Evolutionary conservation across 2,113 vertebrate genomes (phyloP).

Genomic region (Pogona vitticeps): DNA sequence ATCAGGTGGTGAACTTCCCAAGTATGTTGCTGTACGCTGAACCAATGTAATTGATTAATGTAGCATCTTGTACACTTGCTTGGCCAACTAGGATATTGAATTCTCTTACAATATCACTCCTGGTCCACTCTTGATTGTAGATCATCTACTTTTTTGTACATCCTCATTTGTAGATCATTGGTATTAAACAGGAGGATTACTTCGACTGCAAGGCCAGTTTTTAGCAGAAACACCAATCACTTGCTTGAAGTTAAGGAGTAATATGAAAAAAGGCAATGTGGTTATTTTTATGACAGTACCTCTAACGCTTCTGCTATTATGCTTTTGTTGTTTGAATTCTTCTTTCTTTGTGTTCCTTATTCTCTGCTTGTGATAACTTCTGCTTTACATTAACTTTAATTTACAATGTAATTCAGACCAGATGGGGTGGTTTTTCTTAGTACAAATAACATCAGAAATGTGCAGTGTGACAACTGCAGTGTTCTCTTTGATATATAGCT

Average conservation of each 20-base stretch:
- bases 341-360: not conserved
- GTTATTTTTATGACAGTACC: conserved; percentile 40
- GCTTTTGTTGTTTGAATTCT: conserved; percentile 36
- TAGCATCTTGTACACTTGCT: conserved; percentile 46
- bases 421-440: not conserved
- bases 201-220: conserved; percentile 23
- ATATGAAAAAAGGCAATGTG: conserved; percentile 26
- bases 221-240: conserved; percentile 4
- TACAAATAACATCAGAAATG: conserved; percentile 8
- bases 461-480: conserved; percentile 18
- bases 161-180: no score
- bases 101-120: conserved; percentile 50
- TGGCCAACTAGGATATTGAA: conserved; percentile 38
- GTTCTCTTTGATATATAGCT: conserved; percentile 19
- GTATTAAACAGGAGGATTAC: conserved; percentile 13
- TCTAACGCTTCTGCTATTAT: conserved; percentile 38
- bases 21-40: conserved; percentile 45
- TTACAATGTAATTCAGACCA: conserved; percentile 24
- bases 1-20: conserved; percentile 43
- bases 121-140: conserved; percentile 46
- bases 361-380: not conserved
- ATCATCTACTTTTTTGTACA: conserved; percentile 41
- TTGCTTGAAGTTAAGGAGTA: conserved; percentile 9
- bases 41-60: conserved; percentile 40
- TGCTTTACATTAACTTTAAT: conserved; percentile 12